Percentiles rank a stretch among this genome's conserved stretches.
These are phyloP conservation scores for Mus minutoides DNA, from an alignment of 2,797 vertebrate genomes.

Conservation along the genomic window DNA sequence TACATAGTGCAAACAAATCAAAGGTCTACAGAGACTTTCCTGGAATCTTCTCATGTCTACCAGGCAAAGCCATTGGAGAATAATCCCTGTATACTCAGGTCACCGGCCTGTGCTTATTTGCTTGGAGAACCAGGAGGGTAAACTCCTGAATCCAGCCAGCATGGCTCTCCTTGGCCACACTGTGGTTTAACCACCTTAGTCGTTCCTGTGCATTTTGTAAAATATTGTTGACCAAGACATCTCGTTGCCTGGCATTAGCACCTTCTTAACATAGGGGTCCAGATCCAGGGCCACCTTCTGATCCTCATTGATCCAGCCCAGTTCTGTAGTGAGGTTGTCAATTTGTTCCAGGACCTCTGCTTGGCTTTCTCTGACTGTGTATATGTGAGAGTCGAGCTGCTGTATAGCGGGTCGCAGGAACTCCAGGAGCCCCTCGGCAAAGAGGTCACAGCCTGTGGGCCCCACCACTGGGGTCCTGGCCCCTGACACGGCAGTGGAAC, in stretches of 20 bases:
- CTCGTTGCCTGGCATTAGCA: constrained; percentile 95
- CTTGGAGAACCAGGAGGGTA: constrained; percentile 92
- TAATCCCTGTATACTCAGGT: background rate
- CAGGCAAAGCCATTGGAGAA: background rate
- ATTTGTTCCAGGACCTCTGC: constrained; percentile 97
- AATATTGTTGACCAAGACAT: constrained; percentile 98
- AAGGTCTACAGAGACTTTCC: background rate
- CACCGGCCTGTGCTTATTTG: constrained; percentile 85
- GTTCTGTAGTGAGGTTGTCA: constrained; percentile 94
- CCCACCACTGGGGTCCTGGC: constrained; percentile 85
- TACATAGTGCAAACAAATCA: constrained; percentile 31
- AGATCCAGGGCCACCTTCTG: constrained; percentile 96
- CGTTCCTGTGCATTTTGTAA: constrained; percentile 97
- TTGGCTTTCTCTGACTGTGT: constrained; percentile 97
- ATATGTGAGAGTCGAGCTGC: constrained; percentile 94
- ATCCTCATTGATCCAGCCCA: constrained; percentile 97
- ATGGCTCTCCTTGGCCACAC: constrained; percentile 95
- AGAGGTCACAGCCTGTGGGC: constrained; percentile 89
- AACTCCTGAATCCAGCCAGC: constrained; percentile 94
- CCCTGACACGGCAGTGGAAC: constrained; percentile 69
- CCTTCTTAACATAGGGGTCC: constrained; percentile 98
- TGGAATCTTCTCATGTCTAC: background rate
- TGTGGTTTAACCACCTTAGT: constrained; percentile 94
- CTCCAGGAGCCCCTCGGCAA: constrained; percentile 94
- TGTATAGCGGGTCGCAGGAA: constrained; percentile 93